Conservation (phyloP, 2,113 vertebrate species). For the Tachysurus fulvidraco region DNA sequence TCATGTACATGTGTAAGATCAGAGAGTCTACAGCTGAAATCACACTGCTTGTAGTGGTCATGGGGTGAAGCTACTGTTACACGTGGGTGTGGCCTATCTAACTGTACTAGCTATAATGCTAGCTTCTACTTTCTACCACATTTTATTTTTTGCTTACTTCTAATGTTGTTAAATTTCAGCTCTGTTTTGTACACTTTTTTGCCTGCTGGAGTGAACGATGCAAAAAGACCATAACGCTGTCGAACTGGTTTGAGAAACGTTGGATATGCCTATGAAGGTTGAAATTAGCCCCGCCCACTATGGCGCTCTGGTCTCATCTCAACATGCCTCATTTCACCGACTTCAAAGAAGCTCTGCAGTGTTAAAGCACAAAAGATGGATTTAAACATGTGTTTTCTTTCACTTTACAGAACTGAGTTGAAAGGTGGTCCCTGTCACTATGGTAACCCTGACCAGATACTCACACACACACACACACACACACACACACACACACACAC, state of each 20-base stretch:
- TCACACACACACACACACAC: background rate
- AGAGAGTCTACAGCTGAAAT: background rate
- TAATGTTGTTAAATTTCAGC: background rate
- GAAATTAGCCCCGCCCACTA: background rate
- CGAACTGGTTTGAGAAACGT: no score
- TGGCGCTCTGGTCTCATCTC: background rate
- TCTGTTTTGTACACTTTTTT: background rate
- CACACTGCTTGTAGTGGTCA: background rate
- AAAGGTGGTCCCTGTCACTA: background rate
- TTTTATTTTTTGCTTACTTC: background rate
- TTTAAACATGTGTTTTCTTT: background rate
- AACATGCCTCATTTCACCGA: background rate
- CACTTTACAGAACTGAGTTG: background rate
- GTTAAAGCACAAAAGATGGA: background rate
- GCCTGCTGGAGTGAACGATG: no score
- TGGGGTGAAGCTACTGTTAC: background rate
- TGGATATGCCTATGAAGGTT: background rate
- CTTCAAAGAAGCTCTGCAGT: background rate
- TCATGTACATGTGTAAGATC: background rate
- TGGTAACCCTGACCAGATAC: slow-evolving; percentile 22
- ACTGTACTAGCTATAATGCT: background rate
- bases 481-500: slow-evolving; percentile 25
- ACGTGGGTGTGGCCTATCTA: background rate
- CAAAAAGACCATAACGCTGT: no score
- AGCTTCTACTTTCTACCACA: background rate